Evolutionary conservation across 2,797 vertebrate species (phyloP), one percentile per base, ranked within the genome.

Genomic region (Coreius guichenoti): DNA sequence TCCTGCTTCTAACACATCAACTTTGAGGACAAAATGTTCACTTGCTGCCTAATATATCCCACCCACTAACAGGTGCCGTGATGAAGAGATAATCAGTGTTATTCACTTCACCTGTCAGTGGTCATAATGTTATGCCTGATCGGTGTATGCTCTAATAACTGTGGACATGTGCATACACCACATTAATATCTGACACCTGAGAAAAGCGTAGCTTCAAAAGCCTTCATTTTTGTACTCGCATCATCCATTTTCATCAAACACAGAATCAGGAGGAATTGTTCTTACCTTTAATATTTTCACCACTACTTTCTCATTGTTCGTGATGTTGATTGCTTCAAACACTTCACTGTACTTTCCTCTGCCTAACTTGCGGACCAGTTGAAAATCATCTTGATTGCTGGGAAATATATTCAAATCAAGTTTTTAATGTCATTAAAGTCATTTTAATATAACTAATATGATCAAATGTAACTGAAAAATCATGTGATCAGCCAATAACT

Each of bases 251-350:
- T 23, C 3, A 1, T 54, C 33, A 45, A 80, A 8, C 16, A 72
- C 67, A 45, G 5, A 6, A 23, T 21, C 21, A 5, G 1, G 72
- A 70, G 36, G 78, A 17, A 56, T 47, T 39, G 3, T 5, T 43
- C 56, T 78, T 82, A 96, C 96, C 95, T 96, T 96, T 17, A 96
- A 95, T 86, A 96, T 96, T 89, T 96, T 96, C 54, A 96, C 96
- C 29, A 96, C 96, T 51, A 96, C 96, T 74, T 96, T 96, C 89
- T 96, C 95, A 0, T 96, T 96, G 88, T 95, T 96, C 84, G 95
- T 96, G 90, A 96, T 96, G 92, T 96, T 96, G 87, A 96, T 95
- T 95, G 74, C 74, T 36, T 76, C 74, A 56, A 76, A 76, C 31
- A 76, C 74, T 56, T 76, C 74, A 6, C 74, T 96, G 92, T 96